phyloP scores from a whole-genome alignment of 2,113 vertebrate genomes.

The Megaceryle maxima region DNA sequence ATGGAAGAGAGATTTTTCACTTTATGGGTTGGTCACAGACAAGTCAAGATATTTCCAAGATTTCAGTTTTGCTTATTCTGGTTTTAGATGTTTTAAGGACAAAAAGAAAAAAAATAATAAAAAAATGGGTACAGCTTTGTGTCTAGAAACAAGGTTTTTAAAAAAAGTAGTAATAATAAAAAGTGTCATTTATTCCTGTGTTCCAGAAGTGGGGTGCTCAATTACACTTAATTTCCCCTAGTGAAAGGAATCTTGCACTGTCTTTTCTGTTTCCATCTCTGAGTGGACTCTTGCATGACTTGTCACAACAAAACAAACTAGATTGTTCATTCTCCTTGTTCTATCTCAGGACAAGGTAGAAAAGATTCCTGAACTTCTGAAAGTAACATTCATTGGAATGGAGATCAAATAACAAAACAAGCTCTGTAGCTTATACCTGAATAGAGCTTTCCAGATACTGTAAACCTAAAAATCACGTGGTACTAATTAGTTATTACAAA shows the following conservation, averaged over 20 bases:
- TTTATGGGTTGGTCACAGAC: neutral
- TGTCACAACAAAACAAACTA: neutral
- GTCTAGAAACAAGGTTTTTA: neutral
- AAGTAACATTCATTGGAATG: neutral
- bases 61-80: neutral
- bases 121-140: neutral
- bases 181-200: neutral
- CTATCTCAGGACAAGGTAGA: neutral
- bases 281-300: neutral
- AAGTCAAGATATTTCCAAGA: neutral
- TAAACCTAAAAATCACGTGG: neutral
- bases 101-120: neutral
- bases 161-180: neutral
- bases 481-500: neutral
- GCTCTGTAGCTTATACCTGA: neutral
- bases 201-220: neutral
- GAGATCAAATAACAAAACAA: neutral
- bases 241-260: neutral
- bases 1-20: neutral
- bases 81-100: neutral
- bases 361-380: neutral
- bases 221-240: neutral
- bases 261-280: neutral
- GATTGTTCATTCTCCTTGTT: neutral
- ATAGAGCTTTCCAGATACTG: neutral